Base-by-base conservation (phyloP, 92 coral and sea anemone genomes). In the Pocillopora grandis region DNA sequence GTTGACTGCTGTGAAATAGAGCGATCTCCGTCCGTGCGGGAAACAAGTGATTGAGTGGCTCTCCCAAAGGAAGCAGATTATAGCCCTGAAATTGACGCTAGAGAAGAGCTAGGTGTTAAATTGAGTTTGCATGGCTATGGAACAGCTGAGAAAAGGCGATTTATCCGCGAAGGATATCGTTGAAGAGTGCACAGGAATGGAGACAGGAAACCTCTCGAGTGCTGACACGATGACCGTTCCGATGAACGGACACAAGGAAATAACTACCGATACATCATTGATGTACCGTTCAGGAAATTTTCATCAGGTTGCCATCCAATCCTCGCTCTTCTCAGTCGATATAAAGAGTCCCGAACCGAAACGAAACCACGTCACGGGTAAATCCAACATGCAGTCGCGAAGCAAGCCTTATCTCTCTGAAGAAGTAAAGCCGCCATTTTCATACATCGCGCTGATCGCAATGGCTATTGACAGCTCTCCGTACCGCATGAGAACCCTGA, bases 391-490 rank as follows among this genome's bases (percentile, higher is more conserved):
- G 92, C 93, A 86, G 81, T 76, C 88, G 21, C 80, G 90, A 83
- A 91, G 82, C 93, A 94, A 96, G 86, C 99, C 95, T n/a, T 96
- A 96, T 72, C 93, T 94, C 76, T 91, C 98, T 70, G 95, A 93
- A 70, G 99, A 94, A 37, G 99, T 96, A 16, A 96, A 96, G 77
- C 99, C 99, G 15, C 99, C 99, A 13, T 96, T 87, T 76, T 96
- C 99, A 9, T 96, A 96, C 90, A 96, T 96, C 62, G 99, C 99
- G 10, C 79, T 96, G 60, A 96, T 96, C 58, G 90, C 99, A 33
- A 96, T 96, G 99, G 97, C 99, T 1, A 94, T 96, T 10, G 95
- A 96, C 78, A 93, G 95, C 71, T 96, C 99, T 6, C 99, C 98
- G 12, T 88, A 90, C 87, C 93, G 90, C 70, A 96, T 96, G 99